A percentile compares a stretch with the other conserved stretches of the same genome.
These are phyloP conservation scores for Ennomos quercinarius DNA, from an alignment of 2,888 invertebrate species.

Conservation along the genomic window DNA sequence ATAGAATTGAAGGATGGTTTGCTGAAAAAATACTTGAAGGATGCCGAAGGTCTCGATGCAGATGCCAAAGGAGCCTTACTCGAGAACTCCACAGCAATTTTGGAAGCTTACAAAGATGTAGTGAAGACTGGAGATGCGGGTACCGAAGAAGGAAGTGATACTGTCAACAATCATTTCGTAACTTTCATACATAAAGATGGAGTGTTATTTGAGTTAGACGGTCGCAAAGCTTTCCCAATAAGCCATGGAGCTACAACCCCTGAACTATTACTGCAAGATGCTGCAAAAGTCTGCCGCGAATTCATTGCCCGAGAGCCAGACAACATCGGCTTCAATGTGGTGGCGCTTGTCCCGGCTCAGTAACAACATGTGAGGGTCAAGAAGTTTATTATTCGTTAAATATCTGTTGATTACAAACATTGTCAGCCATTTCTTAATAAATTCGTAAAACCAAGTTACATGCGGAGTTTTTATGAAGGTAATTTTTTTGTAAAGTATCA, in stretches of 20 bases:
- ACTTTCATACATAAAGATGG: slow-evolving; percentile 93
- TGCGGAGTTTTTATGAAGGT: slow-evolving; percentile 38
- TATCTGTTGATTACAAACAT: slow-evolving; percentile 30
- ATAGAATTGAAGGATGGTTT: slow-evolving; percentile 88
- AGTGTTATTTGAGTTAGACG: slow-evolving; percentile 92
- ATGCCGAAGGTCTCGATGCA: slow-evolving; percentile 87
- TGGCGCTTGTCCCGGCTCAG: slow-evolving; percentile 89
- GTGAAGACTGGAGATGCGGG: slow-evolving; percentile 93
- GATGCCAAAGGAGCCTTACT: slow-evolving; percentile 91
- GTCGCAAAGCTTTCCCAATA: slow-evolving; percentile 88
- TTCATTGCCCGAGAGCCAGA: slow-evolving; percentile 95
- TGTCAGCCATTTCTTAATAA: slow-evolving; percentile 40
- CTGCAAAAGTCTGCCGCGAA: slow-evolving; percentile 91
- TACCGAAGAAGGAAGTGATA: slow-evolving; percentile 87
- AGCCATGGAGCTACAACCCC: slow-evolving; percentile 91
- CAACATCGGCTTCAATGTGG: slow-evolving; percentile 94
- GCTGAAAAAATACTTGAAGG: slow-evolving; percentile 90
- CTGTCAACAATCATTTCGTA: slow-evolving; percentile 94
- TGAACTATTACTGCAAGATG: slow-evolving; percentile 92
- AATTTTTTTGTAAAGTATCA: slow-evolving; percentile 45
- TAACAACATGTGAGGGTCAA: slow-evolving; percentile 40
- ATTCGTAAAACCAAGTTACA: slow-evolving; percentile 43
- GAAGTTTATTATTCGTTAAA: slow-evolving; percentile 18
- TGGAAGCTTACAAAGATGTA: slow-evolving; percentile 91
- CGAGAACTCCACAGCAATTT: slow-evolving; percentile 89